Base-by-base conservation (phyloP, 1,140 invertebrate species). In the Yoshiicerus persimilis region DNA sequence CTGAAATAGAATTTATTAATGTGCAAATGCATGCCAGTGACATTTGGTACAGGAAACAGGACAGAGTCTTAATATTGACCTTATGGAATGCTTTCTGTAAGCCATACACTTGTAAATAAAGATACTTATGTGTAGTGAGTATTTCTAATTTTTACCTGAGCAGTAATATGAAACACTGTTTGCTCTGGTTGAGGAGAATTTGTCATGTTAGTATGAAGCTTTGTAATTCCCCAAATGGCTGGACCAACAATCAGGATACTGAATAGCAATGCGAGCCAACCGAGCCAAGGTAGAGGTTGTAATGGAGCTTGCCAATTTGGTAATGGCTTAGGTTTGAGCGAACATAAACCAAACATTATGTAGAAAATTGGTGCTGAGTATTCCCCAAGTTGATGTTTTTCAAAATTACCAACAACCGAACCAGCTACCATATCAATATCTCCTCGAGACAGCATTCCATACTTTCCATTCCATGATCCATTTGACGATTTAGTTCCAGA, bases 401-500 rank as follows among this genome's bases (percentile, higher is more conserved):
- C 36, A 27, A n/a, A 64, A 25, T 56, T 88, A 11, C 75, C 87
- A 36, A 38, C 25, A 0, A 88, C 23, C 6, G 10, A 36, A 30
- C 41, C 77, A 8, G 83, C 34, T n/a, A 88, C 1, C 66, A 88
- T 84, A 23, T 88, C 38, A n/a, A 88, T 47, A 38, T 88, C 16
- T 2, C 41, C 41, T 41, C 25, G 11, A 11, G n/a, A 39, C 34
- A 88, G 32, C 38, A 84, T 23, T 25, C 23, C 23, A 13, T 30
- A 64, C 25, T 84, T 88, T 25, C 87, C 87, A n/a, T 23, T 34
- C 87, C 87, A 88, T 20, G 39, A 62, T 8, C 77, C 75, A 38
- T 84, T 88, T 1, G 47, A 6, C 10, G 62, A 30, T 39, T 84
- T 32, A 0, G 25, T 64, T 39, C 87, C 47, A 66, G 27, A 66